Percentiles rank a stretch among this genome's conserved stretches.
Conservation (phyloP, 2,797 vertebrate species). For the Microctenopoma lineatum region DNA sequence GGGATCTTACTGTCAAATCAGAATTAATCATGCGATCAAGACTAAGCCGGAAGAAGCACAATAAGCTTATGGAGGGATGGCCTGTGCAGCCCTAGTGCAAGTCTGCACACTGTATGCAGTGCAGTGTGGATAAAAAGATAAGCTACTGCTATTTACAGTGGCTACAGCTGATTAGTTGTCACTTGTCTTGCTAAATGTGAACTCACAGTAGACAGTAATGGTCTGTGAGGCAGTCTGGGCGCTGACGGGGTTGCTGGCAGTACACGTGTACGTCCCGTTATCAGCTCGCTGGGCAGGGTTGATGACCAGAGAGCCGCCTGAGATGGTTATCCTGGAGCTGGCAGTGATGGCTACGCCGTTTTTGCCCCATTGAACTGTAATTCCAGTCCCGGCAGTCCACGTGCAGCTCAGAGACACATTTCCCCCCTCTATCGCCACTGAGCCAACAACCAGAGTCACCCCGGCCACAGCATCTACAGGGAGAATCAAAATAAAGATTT, state of each 20-base stretch:
- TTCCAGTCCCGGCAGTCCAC: constrained; percentile 70
- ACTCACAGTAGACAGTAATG: constrained; percentile 86
- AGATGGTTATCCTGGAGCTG: constrained; percentile 73
- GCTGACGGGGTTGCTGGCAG: constrained; percentile 81
- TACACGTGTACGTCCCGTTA: constrained; percentile 80
- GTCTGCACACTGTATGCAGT: constrained; percentile 23
- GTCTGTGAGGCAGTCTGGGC: constrained; percentile 54
- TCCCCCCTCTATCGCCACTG: constrained; percentile 68
- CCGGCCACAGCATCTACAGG: constrained; percentile 69
- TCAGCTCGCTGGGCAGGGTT: constrained; percentile 73
- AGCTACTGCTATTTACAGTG: constrained; percentile 56
- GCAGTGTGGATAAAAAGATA: constrained; percentile 59
- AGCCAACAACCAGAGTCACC: constrained; percentile 73
- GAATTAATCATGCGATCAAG: constrained; percentile 46
- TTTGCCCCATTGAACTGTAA: constrained; percentile 77
- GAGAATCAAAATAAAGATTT: constrained; percentile 10
- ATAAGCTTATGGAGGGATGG: constrained; percentile 34
- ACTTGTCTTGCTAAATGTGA: constrained; percentile 47
- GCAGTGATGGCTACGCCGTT: constrained; percentile 53
- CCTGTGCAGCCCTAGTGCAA: constrained; percentile 25
- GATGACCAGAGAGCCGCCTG: constrained; percentile 74
- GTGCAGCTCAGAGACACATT: constrained; percentile 79
- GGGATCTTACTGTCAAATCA: constrained; percentile 12
- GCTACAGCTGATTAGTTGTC: constrained; percentile 54
- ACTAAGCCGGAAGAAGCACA: constrained; percentile 36